These are phyloP conservation scores for Equus quagga DNA, from an alignment of 2,113 vertebrate species.

Conservation along the genomic window DNA sequence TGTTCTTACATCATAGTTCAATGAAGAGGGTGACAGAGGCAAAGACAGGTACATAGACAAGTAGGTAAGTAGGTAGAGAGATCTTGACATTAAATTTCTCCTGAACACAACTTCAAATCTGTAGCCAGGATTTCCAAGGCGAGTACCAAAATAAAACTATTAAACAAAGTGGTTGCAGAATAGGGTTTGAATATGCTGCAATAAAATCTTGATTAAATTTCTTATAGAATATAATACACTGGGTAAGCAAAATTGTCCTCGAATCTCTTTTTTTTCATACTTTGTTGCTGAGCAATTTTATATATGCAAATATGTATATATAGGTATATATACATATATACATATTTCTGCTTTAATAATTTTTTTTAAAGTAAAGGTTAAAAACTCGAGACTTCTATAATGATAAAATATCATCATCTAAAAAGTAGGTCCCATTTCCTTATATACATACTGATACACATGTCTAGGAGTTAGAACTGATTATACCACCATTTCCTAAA, in stretches of 20 bases:
- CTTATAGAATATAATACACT: neutral
- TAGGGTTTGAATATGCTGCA: neutral
- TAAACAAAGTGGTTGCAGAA: neutral
- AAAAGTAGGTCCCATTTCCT: neutral
- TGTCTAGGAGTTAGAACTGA: neutral
- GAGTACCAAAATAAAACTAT: neutral
- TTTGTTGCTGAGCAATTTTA: neutral
- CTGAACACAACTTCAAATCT: neutral
- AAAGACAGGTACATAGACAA: neutral
- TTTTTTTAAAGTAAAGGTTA: neutral
- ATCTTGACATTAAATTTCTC: neutral
- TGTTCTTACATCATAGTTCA: fast-evolving
- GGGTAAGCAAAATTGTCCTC: neutral
- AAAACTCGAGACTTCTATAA: neutral
- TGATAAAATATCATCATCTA: neutral
- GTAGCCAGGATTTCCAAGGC: neutral
- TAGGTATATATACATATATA: fast-evolving
- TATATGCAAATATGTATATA: neutral
- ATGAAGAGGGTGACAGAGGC: neutral
- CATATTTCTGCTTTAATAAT: neutral
- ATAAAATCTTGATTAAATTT: neutral
- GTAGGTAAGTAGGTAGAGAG: neutral
- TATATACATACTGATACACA: neutral
- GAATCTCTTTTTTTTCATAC: neutral
- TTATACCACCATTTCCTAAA: neutral